Conservation (phyloP, 2,888 invertebrate species). For the Amblyjoppa proteus region DNA sequence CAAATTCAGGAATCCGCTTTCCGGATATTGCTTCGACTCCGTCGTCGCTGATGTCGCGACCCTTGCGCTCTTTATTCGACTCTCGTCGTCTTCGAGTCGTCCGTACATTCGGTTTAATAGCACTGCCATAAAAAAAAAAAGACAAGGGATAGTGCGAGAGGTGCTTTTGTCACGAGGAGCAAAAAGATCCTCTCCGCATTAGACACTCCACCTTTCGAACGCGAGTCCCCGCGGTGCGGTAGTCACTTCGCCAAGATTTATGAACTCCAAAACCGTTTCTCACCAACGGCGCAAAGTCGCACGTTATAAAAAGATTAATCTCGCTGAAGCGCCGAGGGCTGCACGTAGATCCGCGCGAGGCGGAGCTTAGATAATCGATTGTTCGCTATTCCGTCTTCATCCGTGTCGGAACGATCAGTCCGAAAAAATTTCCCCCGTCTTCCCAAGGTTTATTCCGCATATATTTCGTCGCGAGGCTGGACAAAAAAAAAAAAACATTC, state of each 20-base stretch:
- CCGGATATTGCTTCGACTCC: not conserved
- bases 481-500: slow-evolving; percentile 46
- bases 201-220: slow-evolving; percentile 10
- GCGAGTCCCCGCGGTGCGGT: not conserved
- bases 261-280: slow-evolving; percentile 41
- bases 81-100: not conserved
- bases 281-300: slow-evolving; percentile 20
- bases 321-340: slow-evolving; percentile 39
- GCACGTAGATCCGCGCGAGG: slow-evolving; percentile 27
- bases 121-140: slow-evolving; percentile 2
- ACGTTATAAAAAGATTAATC: slow-evolving; percentile 64
- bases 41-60: not conserved
- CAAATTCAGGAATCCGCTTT: not conserved
- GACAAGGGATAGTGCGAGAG: not conserved
- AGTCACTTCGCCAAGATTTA: slow-evolving; percentile 51
- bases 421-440: slow-evolving; percentile 32
- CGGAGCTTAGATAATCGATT: slow-evolving; percentile 60
- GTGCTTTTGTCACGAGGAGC: not conserved
- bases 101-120: slow-evolving; percentile 19
- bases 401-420: slow-evolving; percentile 49
- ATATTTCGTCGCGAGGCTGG: not conserved
- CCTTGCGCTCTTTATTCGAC: not conserved
- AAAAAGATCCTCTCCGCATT: not conserved
- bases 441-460: slow-evolving; percentile 4
- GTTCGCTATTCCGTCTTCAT: slow-evolving; percentile 62